These are phyloP conservation scores for Machimus rusticus DNA, from an alignment of 2,888 invertebrate species.

Conservation along the genomic window DNA sequence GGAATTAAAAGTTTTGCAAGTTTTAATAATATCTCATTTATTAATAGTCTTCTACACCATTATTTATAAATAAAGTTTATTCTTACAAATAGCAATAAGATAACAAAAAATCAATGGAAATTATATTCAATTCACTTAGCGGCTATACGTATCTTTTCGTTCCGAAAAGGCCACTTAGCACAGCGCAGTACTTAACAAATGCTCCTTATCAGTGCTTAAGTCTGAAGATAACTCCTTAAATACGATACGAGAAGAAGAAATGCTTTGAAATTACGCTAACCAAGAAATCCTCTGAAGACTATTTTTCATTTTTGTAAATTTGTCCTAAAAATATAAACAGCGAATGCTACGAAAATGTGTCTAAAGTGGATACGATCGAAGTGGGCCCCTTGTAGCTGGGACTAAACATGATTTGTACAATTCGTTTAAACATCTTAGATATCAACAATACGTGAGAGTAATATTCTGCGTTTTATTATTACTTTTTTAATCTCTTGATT, in stretches of 20 bases:
- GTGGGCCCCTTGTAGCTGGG: not conserved
- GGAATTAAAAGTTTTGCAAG: not conserved
- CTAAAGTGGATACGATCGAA: constrained; percentile 32
- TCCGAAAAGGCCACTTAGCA: constrained; percentile 33
- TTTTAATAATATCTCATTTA: constrained; percentile 36
- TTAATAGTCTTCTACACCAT: constrained; percentile 34
- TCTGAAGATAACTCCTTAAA: not conserved
- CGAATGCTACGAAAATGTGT: constrained; percentile 30
- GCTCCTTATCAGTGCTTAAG: not conserved
- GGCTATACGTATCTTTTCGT: constrained; percentile 7
- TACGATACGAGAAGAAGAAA: not conserved
- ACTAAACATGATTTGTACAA: constrained; percentile 9
- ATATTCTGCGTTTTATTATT: constrained; percentile 3
- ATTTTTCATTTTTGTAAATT: constrained; percentile 4
- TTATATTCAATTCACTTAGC: constrained; percentile 33
- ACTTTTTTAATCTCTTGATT: constrained; percentile 1
- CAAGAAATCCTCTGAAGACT: constrained; percentile 1
- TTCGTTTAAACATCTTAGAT: constrained; percentile 21
- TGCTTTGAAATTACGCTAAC: not conserved
- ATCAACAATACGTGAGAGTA: constrained; percentile 21
- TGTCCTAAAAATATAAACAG: constrained; percentile 34
- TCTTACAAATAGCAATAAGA: constrained; percentile 32
- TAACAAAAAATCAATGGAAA: constrained; percentile 20
- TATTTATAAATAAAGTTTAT: constrained; percentile 31
- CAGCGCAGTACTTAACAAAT: constrained; percentile 19